Evolutionary conservation across 2,888 invertebrate genomes (phyloP).

Genomic region (Caenorhabditis parvicauda): DNA sequence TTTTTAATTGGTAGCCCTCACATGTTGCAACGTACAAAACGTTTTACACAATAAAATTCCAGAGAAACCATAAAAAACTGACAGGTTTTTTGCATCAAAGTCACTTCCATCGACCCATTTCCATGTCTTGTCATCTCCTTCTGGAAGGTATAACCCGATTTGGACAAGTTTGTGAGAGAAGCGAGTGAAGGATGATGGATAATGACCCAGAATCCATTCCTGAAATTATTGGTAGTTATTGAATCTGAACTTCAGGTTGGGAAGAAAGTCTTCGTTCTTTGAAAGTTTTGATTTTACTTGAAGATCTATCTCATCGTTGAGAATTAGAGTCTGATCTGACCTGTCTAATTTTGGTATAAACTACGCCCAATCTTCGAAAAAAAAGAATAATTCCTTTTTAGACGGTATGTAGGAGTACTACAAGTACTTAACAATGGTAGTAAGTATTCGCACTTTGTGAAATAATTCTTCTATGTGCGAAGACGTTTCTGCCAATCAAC

Average conservation of each 20-base stretch:
- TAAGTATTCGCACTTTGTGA: too few species aligned
- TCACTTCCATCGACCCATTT: slow-evolving; percentile 21
- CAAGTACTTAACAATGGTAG: too few species aligned
- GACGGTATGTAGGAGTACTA: too few species aligned
- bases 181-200: slow-evolving; percentile 25
- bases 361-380: too few species aligned
- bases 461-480: too few species aligned
- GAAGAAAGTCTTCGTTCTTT: background rate
- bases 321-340: too few species aligned
- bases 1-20: too few species aligned
- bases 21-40: too few species aligned
- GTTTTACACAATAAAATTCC: too few species aligned
- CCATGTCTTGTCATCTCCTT: slow-evolving; percentile 20
- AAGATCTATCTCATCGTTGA: background rate
- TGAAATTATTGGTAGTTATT: slow-evolving; percentile 1
- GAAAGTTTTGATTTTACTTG: background rate
- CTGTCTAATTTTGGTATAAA: too few species aligned
- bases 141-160: slow-evolving; percentile 24
- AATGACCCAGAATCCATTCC: slow-evolving; percentile 35
- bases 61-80: slow-evolving; percentile 1
- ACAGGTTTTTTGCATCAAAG: slow-evolving; percentile 20
- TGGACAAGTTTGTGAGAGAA: slow-evolving; percentile 26
- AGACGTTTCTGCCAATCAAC: too few species aligned
- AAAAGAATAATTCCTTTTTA: too few species aligned
- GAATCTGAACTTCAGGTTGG: background rate